A percentile compares a stretch with the other conserved stretches of the same genome.
Evolutionary conservation across 2,113 vertebrate species (phyloP).

Genomic region (Elephantulus edwardii): DNA sequence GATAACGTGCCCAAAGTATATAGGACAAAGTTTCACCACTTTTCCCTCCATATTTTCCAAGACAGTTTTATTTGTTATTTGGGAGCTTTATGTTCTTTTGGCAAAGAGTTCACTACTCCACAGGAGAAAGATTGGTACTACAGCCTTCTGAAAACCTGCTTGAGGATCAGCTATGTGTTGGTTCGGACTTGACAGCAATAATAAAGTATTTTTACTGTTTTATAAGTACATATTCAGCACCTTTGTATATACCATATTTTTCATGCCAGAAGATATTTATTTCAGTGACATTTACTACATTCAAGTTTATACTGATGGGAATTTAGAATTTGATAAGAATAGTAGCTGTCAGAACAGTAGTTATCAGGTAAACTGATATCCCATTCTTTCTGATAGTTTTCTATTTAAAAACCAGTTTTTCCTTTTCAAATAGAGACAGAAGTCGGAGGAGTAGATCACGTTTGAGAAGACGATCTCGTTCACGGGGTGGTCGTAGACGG

Average conservation of each 20-base stretch:
- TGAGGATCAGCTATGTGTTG: too few relatives aligned
- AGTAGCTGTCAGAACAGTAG: not conserved
- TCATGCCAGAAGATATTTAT: not conserved
- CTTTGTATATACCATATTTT: not conserved
- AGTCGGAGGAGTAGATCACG: slow-evolving; percentile 88
- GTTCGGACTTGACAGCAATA: too few relatives aligned
- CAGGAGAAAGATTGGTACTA: too few relatives aligned
- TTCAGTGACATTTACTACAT: not conserved
- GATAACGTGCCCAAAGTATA: too few relatives aligned
- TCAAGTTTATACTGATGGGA: not conserved
- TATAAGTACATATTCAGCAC: not conserved
- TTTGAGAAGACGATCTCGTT: slow-evolving; percentile 91
- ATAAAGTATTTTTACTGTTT: too few relatives aligned
- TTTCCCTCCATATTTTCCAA: too few relatives aligned
- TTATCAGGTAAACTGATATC: not conserved
- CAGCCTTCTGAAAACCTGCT: too few relatives aligned
- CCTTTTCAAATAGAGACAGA: slow-evolving; percentile 87
- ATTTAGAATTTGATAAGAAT: not conserved
- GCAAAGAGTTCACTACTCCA: too few relatives aligned
- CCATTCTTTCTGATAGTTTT: not conserved
- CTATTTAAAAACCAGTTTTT: not conserved
- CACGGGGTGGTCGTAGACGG: slow-evolving; percentile 88
- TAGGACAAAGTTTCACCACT: too few relatives aligned
- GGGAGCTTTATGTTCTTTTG: too few relatives aligned
- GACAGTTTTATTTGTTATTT: too few relatives aligned